Evolutionary conservation across 1,140 invertebrate species (phyloP), one percentile per base, ranked within the genome.

Genomic region (Drosophila ironensis): DNA sequence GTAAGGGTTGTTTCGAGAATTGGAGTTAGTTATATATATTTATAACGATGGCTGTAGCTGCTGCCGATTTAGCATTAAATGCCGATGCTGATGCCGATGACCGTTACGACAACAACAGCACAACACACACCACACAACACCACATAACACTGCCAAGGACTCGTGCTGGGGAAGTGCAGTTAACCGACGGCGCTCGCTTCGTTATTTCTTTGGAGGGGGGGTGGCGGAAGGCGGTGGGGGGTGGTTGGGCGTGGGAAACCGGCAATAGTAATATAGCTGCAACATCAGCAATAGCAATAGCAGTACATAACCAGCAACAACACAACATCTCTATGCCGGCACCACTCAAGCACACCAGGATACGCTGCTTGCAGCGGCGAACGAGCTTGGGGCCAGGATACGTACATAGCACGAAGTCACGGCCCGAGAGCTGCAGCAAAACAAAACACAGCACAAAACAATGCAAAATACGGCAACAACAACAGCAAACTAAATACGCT

Each of bases 401-500:
- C 64, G 78, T 84, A 78, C 42, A 84, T 84, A 86, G 73, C 73
- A 78, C 78, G 78, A 84, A 86, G 74, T 73, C 81, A 80, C 60
- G 81, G 75, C 66, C 71, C 80, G 81, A 87, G 70, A 82, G 78
- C 80, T 78, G 76, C 76, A 81, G 76, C 78, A 82, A 87, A 87
- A 86, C 81, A 86, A 86, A 86, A 86, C 81, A 86, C 81, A 86
- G 81, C 80, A 86, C 80, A 86, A 86, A 86, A 86, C 80, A 86
- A 86, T 87, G 80, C 80, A 86, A 80, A 81, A 82, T 82, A 81
- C 77, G 71, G 40, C 59, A 72, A 61, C 57, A 70, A 53, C 48
- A 74, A 56, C 50, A 56, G 41, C 69, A 64, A 87, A 87, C 80
- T 86, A 86, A 86, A 86, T 86, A 86, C 77, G 81, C 75, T 86